Conservation (phyloP, 2,113 vertebrate genomes). For the Lophura nycthemera region DNA sequence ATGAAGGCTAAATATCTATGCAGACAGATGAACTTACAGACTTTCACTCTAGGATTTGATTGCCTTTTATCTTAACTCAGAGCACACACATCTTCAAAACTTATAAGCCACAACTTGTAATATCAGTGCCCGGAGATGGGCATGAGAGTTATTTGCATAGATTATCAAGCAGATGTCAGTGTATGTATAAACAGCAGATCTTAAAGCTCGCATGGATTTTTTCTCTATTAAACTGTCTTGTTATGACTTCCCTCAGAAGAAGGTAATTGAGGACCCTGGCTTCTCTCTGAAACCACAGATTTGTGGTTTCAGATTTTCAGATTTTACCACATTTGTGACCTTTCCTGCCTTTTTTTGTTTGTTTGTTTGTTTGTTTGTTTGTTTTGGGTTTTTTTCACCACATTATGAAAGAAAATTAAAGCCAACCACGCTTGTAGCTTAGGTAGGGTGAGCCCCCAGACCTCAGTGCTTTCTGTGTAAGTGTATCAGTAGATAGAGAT, state of each 20-base stretch:
- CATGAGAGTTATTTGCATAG: neutral
- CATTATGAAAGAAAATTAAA: neutral
- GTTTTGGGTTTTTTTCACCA: neutral
- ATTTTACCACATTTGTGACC: neutral
- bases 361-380: too few species aligned
- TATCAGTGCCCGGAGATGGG: neutral
- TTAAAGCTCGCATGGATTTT: neutral
- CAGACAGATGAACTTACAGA: neutral
- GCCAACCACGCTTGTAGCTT: neutral
- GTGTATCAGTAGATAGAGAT: neutral
- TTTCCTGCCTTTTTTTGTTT: neutral
- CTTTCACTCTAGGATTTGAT: neutral
- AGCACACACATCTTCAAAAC: neutral
- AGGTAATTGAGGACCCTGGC: neutral
- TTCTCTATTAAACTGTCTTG: neutral
- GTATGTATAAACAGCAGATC: neutral
- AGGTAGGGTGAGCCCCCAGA: rapidly evolving
- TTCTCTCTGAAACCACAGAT: too few species aligned
- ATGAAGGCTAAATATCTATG: too few species aligned
- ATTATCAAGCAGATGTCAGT: neutral
- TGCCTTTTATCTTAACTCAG: neutral
- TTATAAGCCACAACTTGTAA: neutral
- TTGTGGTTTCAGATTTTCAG: too few species aligned
- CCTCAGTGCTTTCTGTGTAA: neutral
- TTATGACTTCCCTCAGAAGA: neutral